These are phyloP conservation scores for Sus cebifrons DNA, from an alignment of 2,797 vertebrate species.

Conservation along the genomic window DNA sequence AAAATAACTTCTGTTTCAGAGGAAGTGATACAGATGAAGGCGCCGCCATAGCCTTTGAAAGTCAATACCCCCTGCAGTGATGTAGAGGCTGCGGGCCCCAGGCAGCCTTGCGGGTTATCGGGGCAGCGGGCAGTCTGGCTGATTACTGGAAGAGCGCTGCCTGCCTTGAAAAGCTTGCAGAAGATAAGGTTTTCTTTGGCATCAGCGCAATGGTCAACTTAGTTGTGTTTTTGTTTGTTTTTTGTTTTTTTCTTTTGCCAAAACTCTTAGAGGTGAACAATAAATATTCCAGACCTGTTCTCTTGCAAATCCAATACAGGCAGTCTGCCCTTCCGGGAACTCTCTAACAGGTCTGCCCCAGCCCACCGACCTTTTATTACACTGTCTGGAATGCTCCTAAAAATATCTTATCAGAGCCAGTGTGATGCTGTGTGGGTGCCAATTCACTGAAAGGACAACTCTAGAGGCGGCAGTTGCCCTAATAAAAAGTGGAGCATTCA, in stretches of 20 bases:
- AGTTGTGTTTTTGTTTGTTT: not conserved
- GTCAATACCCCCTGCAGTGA: not conserved
- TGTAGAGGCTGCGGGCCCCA: not conserved
- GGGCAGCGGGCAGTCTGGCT: not conserved
- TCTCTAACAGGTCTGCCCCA: not conserved
- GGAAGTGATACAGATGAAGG: constrained; percentile 74
- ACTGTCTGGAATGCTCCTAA: constrained; percentile 21
- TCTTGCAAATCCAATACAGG: constrained; percentile 37
- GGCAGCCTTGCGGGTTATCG: accelerated
- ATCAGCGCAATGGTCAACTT: not conserved
- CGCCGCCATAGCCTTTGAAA: constrained; percentile 25
- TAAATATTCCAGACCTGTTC: not conserved
- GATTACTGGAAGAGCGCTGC: not conserved
- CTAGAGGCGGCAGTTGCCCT: not conserved
- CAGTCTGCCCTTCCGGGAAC: not conserved
- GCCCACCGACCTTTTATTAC: not conserved
- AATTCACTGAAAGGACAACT: not conserved
- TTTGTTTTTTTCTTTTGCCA: not conserved
- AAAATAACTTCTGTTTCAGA: constrained; percentile 77
- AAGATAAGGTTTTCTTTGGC: not conserved
- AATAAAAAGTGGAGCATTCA: not conserved
- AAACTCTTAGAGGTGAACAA: not conserved
- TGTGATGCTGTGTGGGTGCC: not conserved
- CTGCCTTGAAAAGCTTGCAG: not conserved
- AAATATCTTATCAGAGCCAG: not conserved